Percentiles rank a stretch among this genome's conserved stretches.
Conservation (phyloP, 2,113 vertebrate genomes). For the Eretmochelys imbricata region DNA sequence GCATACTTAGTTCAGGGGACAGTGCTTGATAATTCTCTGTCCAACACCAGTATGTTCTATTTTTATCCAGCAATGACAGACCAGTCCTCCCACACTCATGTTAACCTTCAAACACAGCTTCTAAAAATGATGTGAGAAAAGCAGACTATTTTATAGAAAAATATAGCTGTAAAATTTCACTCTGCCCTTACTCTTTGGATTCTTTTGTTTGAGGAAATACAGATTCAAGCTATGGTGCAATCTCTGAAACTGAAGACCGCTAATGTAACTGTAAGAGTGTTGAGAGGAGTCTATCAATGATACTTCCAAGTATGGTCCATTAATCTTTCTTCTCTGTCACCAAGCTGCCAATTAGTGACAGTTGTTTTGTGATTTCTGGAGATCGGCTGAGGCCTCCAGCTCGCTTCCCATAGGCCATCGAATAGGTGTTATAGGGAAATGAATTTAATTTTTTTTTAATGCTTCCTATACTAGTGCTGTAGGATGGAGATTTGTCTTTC, state of each 20-base stretch:
- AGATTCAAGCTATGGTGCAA: not conserved
- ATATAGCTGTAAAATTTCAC: not conserved
- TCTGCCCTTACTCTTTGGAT: not conserved
- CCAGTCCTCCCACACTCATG: slow-evolving; percentile 18
- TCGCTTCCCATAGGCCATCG: not conserved
- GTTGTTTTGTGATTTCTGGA: not conserved
- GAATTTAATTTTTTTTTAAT: not conserved
- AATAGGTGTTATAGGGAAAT: not conserved
- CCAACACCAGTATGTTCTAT: slow-evolving; percentile 21
- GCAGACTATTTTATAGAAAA: not conserved
- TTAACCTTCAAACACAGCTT: slow-evolving; percentile 1
- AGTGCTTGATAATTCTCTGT: slow-evolving; percentile 22
- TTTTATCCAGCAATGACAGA: slow-evolving; percentile 50
- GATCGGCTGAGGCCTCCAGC: not conserved
- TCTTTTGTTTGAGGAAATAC: not conserved
- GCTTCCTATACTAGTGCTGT: not conserved
- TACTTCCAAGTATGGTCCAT: not conserved
- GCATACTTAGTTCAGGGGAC: not conserved
- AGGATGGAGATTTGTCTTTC: not conserved
- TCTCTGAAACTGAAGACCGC: not conserved
- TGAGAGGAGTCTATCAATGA: not conserved
- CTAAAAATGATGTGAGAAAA: slow-evolving; percentile 15
- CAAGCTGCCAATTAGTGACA: not conserved
- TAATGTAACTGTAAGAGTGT: not conserved
- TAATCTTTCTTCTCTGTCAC: not conserved